Conservation (phyloP, 2,797 vertebrate species). For the Mus caroli region DNA sequence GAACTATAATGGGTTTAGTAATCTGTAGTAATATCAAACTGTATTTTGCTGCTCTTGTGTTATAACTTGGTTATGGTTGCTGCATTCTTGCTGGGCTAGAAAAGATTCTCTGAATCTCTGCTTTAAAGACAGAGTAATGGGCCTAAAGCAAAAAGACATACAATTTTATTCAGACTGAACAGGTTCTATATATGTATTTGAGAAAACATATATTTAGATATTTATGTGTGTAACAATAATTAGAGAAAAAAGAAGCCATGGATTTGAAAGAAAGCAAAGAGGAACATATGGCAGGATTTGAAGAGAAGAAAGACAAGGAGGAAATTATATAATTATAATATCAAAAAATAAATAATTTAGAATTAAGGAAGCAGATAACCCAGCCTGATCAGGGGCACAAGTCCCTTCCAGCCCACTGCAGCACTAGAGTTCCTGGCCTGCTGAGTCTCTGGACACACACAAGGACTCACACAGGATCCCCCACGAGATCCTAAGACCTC, state of each 20-base stretch:
- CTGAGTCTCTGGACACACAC: no score
- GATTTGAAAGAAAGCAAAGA: no score
- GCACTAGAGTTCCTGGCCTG: no score
- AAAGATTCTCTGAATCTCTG: background rate
- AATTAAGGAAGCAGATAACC: no score
- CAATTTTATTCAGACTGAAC: background rate
- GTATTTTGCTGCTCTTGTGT: background rate
- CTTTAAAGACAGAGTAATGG: conserved; percentile 4
- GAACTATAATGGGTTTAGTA: background rate
- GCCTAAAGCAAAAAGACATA: background rate
- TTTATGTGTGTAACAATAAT: background rate
- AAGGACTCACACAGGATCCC: no score
- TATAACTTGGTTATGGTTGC: background rate
- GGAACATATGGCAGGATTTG: no score
- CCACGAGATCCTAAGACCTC: no score
- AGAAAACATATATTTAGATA: background rate
- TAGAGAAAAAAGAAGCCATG: no score
- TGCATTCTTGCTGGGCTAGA: background rate
- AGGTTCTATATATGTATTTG: background rate
- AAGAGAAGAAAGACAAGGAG: no score
- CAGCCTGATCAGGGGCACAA: no score
- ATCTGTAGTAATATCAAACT: background rate
- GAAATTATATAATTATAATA: no score
- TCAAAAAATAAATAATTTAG: background rate
- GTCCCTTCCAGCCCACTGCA: no score